Evolutionary conservation across 2,888 invertebrate genomes (phyloP).

Genomic region (Panorpa germanica): DNA sequence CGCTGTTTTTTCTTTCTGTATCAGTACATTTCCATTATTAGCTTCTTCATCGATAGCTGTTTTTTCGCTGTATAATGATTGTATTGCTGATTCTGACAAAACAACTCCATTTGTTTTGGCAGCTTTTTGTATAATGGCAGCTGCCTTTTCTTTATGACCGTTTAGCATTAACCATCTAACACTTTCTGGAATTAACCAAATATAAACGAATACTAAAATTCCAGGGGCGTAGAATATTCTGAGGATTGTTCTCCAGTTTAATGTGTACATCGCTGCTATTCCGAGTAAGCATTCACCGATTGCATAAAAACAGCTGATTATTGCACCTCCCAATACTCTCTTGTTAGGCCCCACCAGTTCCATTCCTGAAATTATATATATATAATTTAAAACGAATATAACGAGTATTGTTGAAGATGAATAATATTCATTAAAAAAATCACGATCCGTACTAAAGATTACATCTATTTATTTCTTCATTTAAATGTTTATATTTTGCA

Average conservation of each 20-base stretch:
- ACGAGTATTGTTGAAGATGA: no score
- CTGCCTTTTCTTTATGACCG: slow-evolving; percentile 33
- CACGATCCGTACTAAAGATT: no score
- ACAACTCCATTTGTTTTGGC: slow-evolving; percentile 40
- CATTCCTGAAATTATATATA: slow-evolving; percentile 48
- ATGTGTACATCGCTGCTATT: slow-evolving; percentile 41
- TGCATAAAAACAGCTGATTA: slow-evolving; percentile 51
- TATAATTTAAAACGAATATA: no score
- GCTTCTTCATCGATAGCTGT: slow-evolving; percentile 12
- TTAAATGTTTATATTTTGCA: no score
- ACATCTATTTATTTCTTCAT: no score
- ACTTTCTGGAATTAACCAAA: slow-evolving; percentile 51
- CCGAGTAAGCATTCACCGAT: slow-evolving; percentile 48
- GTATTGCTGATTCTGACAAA: slow-evolving; percentile 30
- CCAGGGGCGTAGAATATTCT: slow-evolving; percentile 45
- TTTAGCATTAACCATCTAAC: slow-evolving; percentile 55
- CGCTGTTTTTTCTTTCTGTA: background rate
- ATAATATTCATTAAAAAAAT: no score
- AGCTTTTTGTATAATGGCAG: slow-evolving; percentile 35
- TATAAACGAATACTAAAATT: slow-evolving; percentile 42
- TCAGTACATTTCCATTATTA: slow-evolving; percentile 3
- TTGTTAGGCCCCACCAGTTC: slow-evolving; percentile 59
- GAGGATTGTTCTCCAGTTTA: slow-evolving; percentile 48
- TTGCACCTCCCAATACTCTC: slow-evolving; percentile 49
- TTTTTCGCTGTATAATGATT: slow-evolving; percentile 22